Evolutionary conservation across 2,888 invertebrate genomes (phyloP).

Genomic region (Platycnemis pennipes): DNA sequence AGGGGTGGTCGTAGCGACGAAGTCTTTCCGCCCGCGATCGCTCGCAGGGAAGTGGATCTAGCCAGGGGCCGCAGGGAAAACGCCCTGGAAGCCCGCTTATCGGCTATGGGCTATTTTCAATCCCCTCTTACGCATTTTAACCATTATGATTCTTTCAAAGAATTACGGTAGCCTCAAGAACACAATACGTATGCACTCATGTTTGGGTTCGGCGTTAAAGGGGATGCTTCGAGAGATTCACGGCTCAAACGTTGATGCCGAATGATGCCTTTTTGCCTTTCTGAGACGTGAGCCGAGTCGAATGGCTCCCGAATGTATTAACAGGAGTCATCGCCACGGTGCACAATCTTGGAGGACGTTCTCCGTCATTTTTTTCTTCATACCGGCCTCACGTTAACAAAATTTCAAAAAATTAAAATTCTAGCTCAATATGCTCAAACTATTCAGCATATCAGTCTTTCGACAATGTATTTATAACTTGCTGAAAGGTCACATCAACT

Average conservation of each 20-base stretch:
- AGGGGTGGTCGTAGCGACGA: constrained; percentile 3
- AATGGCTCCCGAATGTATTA: background rate
- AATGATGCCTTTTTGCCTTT: background rate
- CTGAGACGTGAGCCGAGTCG: background rate
- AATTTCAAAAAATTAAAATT: too few species aligned
- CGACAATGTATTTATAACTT: too few species aligned
- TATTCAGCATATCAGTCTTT: too few species aligned
- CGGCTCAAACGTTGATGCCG: background rate
- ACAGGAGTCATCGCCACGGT: too few species aligned
- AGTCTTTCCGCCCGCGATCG: background rate
- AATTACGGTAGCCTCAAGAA: background rate
- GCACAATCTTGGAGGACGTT: background rate
- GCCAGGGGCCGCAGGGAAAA: background rate
- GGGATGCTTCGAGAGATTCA: background rate
- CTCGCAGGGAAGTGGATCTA: background rate
- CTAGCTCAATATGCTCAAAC: too few species aligned
- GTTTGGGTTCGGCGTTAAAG: background rate
- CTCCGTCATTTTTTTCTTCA: too few species aligned
- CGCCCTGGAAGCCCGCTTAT: background rate
- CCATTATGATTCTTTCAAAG: background rate
- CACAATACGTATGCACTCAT: background rate
- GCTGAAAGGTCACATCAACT: too few species aligned
- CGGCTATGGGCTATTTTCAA: background rate
- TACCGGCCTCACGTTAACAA: too few species aligned
- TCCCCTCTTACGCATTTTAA: too few species aligned